Percentiles rank a stretch among this genome's conserved stretches.
Evolutionary conservation across 2,797 vertebrate species (phyloP).

Genomic region (Syndactyla subalaris): DNA sequence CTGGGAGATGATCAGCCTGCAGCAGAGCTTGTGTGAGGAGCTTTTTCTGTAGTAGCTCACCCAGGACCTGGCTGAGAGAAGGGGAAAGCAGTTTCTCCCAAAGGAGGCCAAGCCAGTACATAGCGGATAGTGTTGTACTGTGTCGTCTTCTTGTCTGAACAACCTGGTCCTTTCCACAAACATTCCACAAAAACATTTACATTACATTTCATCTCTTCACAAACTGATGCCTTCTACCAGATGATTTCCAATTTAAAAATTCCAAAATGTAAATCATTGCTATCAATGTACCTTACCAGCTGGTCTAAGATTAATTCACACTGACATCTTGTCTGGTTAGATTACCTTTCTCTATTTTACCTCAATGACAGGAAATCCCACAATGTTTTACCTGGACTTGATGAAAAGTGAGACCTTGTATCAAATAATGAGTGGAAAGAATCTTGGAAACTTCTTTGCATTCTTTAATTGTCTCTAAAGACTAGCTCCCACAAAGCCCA

Average conservation of each 20-base stretch:
- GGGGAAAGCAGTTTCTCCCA: background rate
- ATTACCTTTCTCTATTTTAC: background rate
- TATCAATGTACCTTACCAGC: background rate
- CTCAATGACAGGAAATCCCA: background rate
- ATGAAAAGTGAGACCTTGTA: background rate
- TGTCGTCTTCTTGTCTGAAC: background rate
- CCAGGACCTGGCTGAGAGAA: background rate
- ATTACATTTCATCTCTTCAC: background rate
- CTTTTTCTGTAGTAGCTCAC: background rate
- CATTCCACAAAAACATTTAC: background rate
- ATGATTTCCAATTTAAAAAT: background rate
- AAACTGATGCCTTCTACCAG: background rate
- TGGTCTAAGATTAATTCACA: background rate
- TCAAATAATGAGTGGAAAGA: background rate
- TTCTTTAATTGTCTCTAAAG: background rate
- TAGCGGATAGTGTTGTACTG: rapidly evolving
- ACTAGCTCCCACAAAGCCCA: background rate
- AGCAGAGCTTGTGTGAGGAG: background rate
- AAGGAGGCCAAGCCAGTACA: rapidly evolving
- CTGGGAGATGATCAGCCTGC: background rate
- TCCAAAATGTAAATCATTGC: background rate
- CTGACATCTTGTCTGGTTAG: background rate
- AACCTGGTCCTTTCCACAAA: background rate
- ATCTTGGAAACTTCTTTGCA: background rate
- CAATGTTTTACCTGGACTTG: background rate